Conservation (phyloP, 2,797 vertebrate genomes). For the Falco concolor region DNA sequence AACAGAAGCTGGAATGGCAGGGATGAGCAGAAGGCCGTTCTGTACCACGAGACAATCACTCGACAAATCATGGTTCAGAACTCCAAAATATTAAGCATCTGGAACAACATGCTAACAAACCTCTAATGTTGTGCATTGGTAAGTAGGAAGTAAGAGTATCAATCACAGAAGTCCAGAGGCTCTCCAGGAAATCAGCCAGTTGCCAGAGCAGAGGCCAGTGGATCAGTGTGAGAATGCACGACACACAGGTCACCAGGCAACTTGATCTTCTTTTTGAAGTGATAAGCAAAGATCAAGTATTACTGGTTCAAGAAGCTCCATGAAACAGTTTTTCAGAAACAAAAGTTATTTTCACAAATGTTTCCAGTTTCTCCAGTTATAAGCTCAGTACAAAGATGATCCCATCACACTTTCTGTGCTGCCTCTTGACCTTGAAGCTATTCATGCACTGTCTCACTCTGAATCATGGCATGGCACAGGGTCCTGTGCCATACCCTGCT, state of each 20-base stretch:
- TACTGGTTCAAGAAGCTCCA: not conserved
- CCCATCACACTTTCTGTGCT: not conserved
- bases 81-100: not conserved
- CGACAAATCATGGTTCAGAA: not conserved
- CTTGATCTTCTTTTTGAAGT: not conserved
- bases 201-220: not conserved
- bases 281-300: not conserved
- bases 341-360: not conserved
- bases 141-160: not conserved
- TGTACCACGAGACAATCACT: accelerated
- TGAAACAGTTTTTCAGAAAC: not conserved
- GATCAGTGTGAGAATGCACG: not conserved
- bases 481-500: not conserved
- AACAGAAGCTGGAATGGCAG: not conserved
- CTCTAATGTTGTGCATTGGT: not conserved
- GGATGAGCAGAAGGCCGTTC: not conserved
- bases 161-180: not conserved
- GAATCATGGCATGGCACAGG: not conserved
- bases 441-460: not conserved
- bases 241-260: not conserved
- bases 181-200: not conserved
- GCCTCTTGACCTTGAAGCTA: constrained; percentile 15
- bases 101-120: not conserved
- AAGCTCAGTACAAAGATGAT: not conserved
- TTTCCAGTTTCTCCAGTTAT: not conserved